Evolutionary conservation across 2,888 invertebrate genomes (phyloP), one percentile per base, ranked within the genome.

Genomic region (Eulithis prunata): DNA sequence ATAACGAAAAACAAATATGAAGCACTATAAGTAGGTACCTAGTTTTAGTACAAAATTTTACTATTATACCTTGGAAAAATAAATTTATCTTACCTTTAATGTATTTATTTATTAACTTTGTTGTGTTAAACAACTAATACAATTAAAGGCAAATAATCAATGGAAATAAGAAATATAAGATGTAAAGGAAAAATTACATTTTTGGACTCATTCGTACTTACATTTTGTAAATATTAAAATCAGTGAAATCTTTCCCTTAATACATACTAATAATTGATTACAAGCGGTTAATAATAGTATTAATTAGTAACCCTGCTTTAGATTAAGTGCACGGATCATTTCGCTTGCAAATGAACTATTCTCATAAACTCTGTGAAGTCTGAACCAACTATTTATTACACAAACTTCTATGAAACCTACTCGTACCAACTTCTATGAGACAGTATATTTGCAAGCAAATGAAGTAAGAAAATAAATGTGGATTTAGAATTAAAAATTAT

Each of bases 211-310:
- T 21, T 21, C 21, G 21, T 21, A 21, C 21, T 21, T 21, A 21
- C 21, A 21, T 1, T 21, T 21, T 21, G 21, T 32, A 5, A 41
- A 12, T 21, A 3, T 43, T 4, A 47, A 8, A 21, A 5, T 13
- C 28, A 49, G 81, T 86, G 85, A 88, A 89, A 86, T 80, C 85
- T 78, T 75, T 72, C 75, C 79, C 74, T 62, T 69, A 68, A 71
- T 79, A 83, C 65, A 68, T 72, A 77, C 86, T 88, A 90, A 75
- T 90, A 90, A 91, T 90, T 88, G 86, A 83, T 53, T 82, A 21
- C 21, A 79, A 45, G 45, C 45, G 6, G 43, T 21, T 21, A 21
- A 11, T 41, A 41, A 45, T 45, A n/a, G 3, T 45, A n/a, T 45
- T 45, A n/a, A n/a, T 45, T 8, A 45, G 12, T 45, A 45, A 45